Evolutionary conservation across 2,888 invertebrate genomes (phyloP), one percentile per base, ranked within the genome.

Genomic region (Eurois occulta): DNA sequence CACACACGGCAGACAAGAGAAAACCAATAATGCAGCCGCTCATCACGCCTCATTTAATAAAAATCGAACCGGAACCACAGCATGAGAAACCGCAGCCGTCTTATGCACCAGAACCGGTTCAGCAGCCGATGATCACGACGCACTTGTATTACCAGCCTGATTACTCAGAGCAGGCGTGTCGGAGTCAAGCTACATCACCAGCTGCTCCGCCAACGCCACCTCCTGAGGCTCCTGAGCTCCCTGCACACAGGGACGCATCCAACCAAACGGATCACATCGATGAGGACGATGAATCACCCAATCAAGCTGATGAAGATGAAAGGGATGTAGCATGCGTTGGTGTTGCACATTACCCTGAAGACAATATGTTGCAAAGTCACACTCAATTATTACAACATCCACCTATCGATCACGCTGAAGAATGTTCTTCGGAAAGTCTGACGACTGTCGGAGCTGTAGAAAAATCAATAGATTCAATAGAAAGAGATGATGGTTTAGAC

Each of bases 211-310:
- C 96, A 1, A 95, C 97, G 46, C 95, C 96, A 38, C 96, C 97
- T 28, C 97, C 97, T 78, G 96, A 97, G 79, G 95, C 95, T 4
- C 96, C 97, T 1, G 97, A 97, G 81, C 95, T 97, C 7, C 97
- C 97, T 52, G 98, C 98, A n/a, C 98, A 96, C 64, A 94, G 97
- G 92, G 98, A 98, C 90, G 98, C 98, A 0, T 98, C 98, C 72
- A 98, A 98, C 91, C 98, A 98, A 94, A 98, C 98, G 0, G 98
- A 98, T 90, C 97, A 98, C 35, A 97, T 98, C 0, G 97, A 97
- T 89, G 98, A 98, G 87, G 98, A 98, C 75, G 98, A 98, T 85
- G 98, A 97, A 78, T 95, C 96, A 0, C 96, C 94, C 0, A 95
- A 95, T 79, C 95, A 95, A 21, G 95, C 95, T 1, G 96, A 96